Evolutionary conservation across 2,113 vertebrate genomes (phyloP), one percentile per base, ranked within the genome.

Genomic region (Athene noctua): DNA sequence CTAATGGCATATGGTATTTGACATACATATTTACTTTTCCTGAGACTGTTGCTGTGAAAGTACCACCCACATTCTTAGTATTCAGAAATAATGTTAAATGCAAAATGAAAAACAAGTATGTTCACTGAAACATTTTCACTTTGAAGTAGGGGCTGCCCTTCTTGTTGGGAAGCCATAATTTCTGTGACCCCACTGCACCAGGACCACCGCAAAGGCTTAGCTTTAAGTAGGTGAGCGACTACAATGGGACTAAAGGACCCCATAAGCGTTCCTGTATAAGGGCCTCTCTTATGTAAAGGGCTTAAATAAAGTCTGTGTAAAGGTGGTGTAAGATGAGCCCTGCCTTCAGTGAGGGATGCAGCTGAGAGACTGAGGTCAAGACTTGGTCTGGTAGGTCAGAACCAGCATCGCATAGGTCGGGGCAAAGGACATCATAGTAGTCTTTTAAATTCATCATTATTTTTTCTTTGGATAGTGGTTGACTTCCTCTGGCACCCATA

Each of bases 321-420:
- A 46, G 14, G 18, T 16, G 19, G 10, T 22, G 3, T 0, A 2
- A 74, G 13, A 38, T 1, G 4, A 38, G n/a, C 79, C 6, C 18
- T 51, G 21, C 23, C 32, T 65, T 55, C 61, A 65, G 13, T 6
- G 29, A 86, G 17, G 23, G 18, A 22, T 16, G 10, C 75, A 72
- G 71, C 22, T 51, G 26, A 9, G 15, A 75, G 19, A n/a, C 30
- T 6, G 22, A 61, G 42, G 75, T 47, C 61, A 79, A 16, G 26
- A 8, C 47, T 38, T 44, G 30, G 5, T 25, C 44, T 80, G 54
- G 40, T 11, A 51, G n/a, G 38, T 80, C 65, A 87, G 57, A 75
- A 65, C 5, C 12, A 68, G 18, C 57, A 59, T 36, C 1, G 1
- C 20, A 15, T 1, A 12, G 5, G 18, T 20, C 42, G 65, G 11